These are phyloP conservation scores for Euphonia xanthogaster DNA, from an alignment of 2,797 vertebrate genomes.

Conservation along the genomic window DNA sequence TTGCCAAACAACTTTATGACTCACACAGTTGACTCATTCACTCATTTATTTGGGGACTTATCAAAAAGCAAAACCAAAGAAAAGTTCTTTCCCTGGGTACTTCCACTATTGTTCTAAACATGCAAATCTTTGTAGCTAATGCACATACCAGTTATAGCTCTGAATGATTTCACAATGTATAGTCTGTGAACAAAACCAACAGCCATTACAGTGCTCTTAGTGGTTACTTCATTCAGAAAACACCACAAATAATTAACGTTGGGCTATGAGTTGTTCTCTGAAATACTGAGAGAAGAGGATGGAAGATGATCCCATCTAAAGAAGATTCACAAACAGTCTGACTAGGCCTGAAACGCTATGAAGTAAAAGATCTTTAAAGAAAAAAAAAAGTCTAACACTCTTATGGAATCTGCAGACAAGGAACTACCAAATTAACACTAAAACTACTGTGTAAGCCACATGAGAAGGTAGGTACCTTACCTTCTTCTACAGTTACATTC, in stretches of 20 bases:
- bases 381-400: background rate
- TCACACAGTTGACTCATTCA: background rate
- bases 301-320: background rate
- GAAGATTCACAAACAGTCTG: background rate
- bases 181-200: background rate
- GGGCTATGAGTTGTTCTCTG: background rate
- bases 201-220: background rate
- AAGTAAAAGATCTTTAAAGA: background rate
- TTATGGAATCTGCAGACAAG: background rate
- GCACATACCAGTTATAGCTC: background rate
- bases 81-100: background rate
- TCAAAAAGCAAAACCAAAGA: background rate
- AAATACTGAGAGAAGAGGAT: background rate
- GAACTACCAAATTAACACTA: background rate
- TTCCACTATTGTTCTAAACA: background rate
- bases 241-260: background rate
- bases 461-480: constrained; percentile 70
- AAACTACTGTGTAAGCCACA: background rate
- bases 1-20: background rate
- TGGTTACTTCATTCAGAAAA: background rate
- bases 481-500: constrained; percentile 95
- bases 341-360: background rate
- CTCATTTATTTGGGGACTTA: background rate
- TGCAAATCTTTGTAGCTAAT: background rate
- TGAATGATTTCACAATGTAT: background rate